phyloP scores from a whole-genome alignment of 2,797 vertebrate species.

The Miichthys miiuy region DNA sequence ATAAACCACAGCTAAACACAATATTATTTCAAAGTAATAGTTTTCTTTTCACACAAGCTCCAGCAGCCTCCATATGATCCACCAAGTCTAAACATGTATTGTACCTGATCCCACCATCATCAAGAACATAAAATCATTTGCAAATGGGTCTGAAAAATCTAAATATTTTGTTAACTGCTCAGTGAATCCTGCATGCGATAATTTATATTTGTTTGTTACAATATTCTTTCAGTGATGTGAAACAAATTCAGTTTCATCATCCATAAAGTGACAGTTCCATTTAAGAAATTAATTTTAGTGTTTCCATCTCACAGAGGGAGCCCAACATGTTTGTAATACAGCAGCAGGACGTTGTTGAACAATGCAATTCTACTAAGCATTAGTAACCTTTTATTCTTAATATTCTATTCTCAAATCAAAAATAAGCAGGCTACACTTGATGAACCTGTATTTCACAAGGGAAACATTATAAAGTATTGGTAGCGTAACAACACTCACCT shows the following conservation, averaged over 20 bases:
- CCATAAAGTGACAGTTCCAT: not conserved
- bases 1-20: too few species aligned
- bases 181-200: not conserved
- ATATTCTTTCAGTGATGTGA: not conserved
- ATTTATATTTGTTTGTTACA: not conserved
- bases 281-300: not conserved
- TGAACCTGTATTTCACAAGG: not conserved
- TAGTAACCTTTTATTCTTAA: constrained; percentile 1
- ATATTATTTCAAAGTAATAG: not conserved
- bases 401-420: constrained; percentile 2
- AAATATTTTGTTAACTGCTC: not conserved
- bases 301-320: not conserved
- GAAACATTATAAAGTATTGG: not conserved
- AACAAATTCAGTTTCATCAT: not conserved
- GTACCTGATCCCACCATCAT: not conserved
- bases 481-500: not conserved
- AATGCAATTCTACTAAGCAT: constrained; percentile 11
- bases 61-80: not conserved
- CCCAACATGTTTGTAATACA: not conserved
- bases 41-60: too few species aligned
- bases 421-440: not conserved
- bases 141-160: not conserved
- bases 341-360: not conserved
- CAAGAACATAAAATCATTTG: not conserved
- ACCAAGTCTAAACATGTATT: not conserved